Conservation (phyloP, 2,888 invertebrate genomes). For the Cecidostiba fungosa region DNA sequence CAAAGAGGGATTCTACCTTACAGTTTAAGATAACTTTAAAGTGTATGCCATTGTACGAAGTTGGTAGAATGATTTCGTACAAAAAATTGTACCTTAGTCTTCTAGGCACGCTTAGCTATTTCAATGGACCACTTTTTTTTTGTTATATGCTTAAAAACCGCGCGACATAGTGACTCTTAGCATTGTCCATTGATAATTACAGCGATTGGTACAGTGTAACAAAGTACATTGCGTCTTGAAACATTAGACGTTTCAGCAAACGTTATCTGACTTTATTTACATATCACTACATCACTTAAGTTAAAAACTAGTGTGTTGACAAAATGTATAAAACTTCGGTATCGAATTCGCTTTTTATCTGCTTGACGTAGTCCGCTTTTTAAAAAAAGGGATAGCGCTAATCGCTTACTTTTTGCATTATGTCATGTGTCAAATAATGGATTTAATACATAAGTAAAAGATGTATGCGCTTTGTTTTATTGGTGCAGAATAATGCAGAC, state of each 20-base stretch:
- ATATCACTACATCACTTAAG: constrained; percentile 70
- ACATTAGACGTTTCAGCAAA: constrained; percentile 57
- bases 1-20: constrained; percentile 71
- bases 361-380: constrained; percentile 31
- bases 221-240: constrained; percentile 62
- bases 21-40: constrained; percentile 52
- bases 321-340: constrained; percentile 61
- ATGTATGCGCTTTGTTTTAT: constrained; percentile 43
- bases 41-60: constrained; percentile 44
- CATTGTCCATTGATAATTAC: constrained; percentile 23
- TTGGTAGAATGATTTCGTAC: constrained; percentile 41
- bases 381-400: constrained; percentile 44
- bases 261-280: constrained; percentile 70
- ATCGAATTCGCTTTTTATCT: constrained; percentile 37
- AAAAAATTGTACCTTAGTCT: constrained; percentile 30
- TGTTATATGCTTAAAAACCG: constrained; percentile 28
- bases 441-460: constrained; percentile 26
- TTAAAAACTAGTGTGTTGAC: constrained; percentile 58
- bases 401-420: not conserved
- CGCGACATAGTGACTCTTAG: constrained; percentile 24
- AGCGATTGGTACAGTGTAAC: constrained; percentile 36
- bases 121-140: constrained; percentile 30
- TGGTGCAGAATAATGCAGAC: constrained; percentile 39
- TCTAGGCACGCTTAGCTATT: constrained; percentile 18
- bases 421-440: constrained; percentile 54